Conservation (phyloP, 2,113 vertebrate genomes). For the western clawed frog (Xenopus tropicalis) region UCB_Xtro_10.0 CM004445.2:59844501-59845000, state of each 20-base stretch:
- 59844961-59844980: too few species aligned
- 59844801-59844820: too few species aligned
- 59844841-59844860: too few species aligned
- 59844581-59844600: neutral
- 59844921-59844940: too few species aligned
- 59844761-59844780: too few species aligned
- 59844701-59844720: neutral
- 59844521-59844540: neutral
- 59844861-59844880: too few species aligned
- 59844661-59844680: conserved; percentile 6
- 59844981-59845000: too few species aligned
- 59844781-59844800: too few species aligned
- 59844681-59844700: neutral
- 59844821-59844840: too few species aligned
- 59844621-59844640: neutral
- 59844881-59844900: too few species aligned
- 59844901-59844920: too few species aligned
- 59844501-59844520: conserved; percentile 17
- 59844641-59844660: conserved; percentile 4
- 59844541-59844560: neutral
- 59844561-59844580: neutral
- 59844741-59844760: neutral
- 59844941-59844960: too few species aligned
- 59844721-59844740: neutral
- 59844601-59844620: neutral